A percentile compares a stretch with the other conserved stretches of the same genome.
Evolutionary conservation across 2,888 invertebrate genomes (phyloP).

Genomic region (Mimachlamys varia): DNA sequence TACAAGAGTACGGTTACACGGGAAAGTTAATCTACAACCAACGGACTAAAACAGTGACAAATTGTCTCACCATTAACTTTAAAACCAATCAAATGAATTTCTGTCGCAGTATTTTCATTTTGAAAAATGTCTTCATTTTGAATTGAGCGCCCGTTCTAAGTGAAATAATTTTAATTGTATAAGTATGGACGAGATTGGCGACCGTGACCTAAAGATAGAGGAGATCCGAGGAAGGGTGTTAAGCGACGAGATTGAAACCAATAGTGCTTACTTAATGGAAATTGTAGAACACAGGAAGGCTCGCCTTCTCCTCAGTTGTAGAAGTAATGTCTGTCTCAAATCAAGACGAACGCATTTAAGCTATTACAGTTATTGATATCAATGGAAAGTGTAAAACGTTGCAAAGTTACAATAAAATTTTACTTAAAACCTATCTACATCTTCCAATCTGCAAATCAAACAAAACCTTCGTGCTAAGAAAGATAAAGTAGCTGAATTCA

Average conservation of each 20-base stretch:
- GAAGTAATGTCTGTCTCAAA: conserved; percentile 13
- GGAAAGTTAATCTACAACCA: neutral
- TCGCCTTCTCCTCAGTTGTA: neutral
- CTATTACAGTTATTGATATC: conserved; percentile 23
- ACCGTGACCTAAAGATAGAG: conserved; percentile 15
- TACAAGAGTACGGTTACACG: neutral
- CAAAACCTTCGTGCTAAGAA: conserved; percentile 33
- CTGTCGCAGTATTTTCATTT: conserved; percentile 17
- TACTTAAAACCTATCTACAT: conserved; percentile 36
- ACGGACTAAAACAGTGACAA: neutral
- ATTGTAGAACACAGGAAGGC: conserved; percentile 28
- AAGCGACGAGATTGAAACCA: conserved; percentile 20
- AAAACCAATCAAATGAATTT: conserved; percentile 29
- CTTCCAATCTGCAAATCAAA: conserved; percentile 36
- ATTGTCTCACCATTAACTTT: conserved; percentile 9
- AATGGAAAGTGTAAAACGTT: conserved; percentile 12
- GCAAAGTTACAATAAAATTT: conserved; percentile 34
- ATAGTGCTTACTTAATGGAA: conserved; percentile 36
- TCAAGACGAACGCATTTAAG: conserved; percentile 1
- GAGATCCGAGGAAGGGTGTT: neutral
- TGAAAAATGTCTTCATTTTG: conserved; percentile 27
- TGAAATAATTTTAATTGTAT: conserved; percentile 36
- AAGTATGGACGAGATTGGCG: conserved; percentile 20
- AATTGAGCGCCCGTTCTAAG: conserved; percentile 21
- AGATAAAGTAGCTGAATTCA: conserved; percentile 31